Conservation (phyloP, 2,888 invertebrate species). For the Elysia crispata region DNA sequence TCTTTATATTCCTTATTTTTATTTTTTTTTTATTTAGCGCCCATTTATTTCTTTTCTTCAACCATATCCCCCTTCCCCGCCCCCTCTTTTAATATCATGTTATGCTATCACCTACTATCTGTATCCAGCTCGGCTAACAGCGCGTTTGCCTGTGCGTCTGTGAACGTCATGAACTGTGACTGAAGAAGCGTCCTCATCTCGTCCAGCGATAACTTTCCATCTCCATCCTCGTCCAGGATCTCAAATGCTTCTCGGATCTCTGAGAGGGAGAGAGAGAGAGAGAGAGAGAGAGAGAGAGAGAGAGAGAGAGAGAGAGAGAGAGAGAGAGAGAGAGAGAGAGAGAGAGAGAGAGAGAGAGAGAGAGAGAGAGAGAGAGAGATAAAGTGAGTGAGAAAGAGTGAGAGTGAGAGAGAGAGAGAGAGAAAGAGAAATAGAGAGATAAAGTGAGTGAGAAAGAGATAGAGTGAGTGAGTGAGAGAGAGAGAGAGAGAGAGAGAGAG, state of each 20-base stretch:
- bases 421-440: too few species aligned
- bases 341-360: too few species aligned
- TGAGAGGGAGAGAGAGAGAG: background rate
- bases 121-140: constrained; percentile 48
- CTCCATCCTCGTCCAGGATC: constrained; percentile 46
- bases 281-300: background rate
- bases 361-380: too few species aligned
- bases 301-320: constrained; percentile 18
- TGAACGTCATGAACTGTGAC: constrained; percentile 53
- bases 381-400: too few species aligned
- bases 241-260: constrained; percentile 50
- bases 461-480: too few species aligned
- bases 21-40: too few species aligned
- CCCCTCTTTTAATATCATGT: too few species aligned
- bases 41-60: too few species aligned
- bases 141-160: constrained; percentile 46
- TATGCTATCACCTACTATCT: constrained; percentile 37
- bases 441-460: too few species aligned
- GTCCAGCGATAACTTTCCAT: constrained; percentile 48
- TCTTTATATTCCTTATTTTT: too few species aligned
- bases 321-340: constrained; percentile 26
- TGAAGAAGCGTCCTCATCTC: constrained; percentile 57
- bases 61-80: too few species aligned
- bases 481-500: constrained; percentile 21
- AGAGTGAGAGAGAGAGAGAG: too few species aligned